phyloP scores from a whole-genome alignment of 2,888 invertebrate species.

The Isotomurus palustris region DNA sequence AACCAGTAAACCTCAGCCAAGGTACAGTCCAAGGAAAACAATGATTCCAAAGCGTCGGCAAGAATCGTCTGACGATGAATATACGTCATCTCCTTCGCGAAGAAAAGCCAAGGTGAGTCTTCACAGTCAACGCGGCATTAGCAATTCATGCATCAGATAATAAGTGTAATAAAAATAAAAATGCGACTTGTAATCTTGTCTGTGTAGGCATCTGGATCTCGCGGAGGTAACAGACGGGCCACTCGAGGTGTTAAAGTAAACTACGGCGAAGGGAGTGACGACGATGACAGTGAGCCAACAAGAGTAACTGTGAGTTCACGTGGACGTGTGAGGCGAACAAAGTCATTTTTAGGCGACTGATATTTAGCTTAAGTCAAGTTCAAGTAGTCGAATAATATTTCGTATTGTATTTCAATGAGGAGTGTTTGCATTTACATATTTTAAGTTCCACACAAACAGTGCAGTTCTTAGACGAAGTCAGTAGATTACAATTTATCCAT shows the following conservation, averaged over 20 bases:
- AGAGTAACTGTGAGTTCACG: constrained; percentile 28
- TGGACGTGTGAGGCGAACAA: constrained; percentile 30
- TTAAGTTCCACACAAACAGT: too few species aligned
- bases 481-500: too few species aligned
- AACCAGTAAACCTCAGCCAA: constrained; percentile 27
- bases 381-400: too few species aligned
- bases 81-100: constrained; percentile 34
- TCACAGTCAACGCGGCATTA: too few species aligned
- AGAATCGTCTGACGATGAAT: constrained; percentile 46
- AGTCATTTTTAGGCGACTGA: constrained; percentile 25
- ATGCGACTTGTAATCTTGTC: constrained; percentile 2
- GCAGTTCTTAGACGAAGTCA: too few species aligned
- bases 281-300: constrained; percentile 45
- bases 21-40: background rate
- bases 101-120: constrained; percentile 21
- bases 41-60: constrained; percentile 9
- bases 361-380: background rate
- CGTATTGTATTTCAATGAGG: too few species aligned
- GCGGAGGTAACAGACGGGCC: constrained; percentile 48
- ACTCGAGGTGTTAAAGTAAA: constrained; percentile 49
- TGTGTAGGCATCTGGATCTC: background rate
- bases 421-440: too few species aligned
- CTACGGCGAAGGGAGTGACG: constrained; percentile 52
- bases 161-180: constrained; percentile 23
- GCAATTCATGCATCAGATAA: too few species aligned